Conservation (phyloP, 2,888 invertebrate genomes). For the Cheilosia scutellata region DNA sequence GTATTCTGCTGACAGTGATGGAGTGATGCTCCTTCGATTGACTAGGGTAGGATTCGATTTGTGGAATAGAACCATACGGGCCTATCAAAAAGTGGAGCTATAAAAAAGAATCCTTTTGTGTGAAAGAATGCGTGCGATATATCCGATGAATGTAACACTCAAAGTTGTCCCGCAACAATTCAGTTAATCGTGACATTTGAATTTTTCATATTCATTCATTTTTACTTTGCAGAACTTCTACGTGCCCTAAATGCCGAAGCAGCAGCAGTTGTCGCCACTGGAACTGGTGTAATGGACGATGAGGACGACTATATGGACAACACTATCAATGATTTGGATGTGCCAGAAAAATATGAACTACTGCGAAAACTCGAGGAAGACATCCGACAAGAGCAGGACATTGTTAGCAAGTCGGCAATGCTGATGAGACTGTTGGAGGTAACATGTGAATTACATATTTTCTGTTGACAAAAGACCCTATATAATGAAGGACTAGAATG, state of each 20-base stretch:
- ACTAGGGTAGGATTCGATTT: conserved; percentile 1
- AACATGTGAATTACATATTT: conserved; percentile 44
- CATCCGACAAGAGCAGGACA: conserved; percentile 82
- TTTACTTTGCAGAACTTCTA: conserved; percentile 79
- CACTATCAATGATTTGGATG: conserved; percentile 80
- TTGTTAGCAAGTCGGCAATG: conserved; percentile 83
- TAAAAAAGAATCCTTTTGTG: conserved; percentile 43
- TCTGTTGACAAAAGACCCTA: background rate
- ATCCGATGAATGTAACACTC: conserved; percentile 30
- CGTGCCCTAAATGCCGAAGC: conserved; percentile 80
- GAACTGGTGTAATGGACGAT: background rate
- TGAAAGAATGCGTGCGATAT: conserved; percentile 16
- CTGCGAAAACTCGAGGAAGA: conserved; percentile 82
- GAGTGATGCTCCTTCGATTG: conserved; percentile 28
- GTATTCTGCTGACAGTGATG: conserved; percentile 45
- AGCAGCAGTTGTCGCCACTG: conserved; percentile 76
- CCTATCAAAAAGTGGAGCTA: background rate
- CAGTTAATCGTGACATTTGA: conserved; percentile 25
- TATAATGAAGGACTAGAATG: conserved; percentile 4
- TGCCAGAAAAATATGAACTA: conserved; percentile 81
- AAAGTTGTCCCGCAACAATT: conserved; percentile 17
- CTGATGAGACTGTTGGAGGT: conserved; percentile 84
- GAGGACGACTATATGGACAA: conserved; percentile 81
- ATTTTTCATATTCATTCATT: background rate
- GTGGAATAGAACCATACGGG: background rate